A percentile compares a stretch with the other conserved stretches of the same genome.
These are phyloP conservation scores for Coturnix japonica DNA, from an alignment of 2,113 vertebrate genomes.

Conservation along the genomic window DNA sequence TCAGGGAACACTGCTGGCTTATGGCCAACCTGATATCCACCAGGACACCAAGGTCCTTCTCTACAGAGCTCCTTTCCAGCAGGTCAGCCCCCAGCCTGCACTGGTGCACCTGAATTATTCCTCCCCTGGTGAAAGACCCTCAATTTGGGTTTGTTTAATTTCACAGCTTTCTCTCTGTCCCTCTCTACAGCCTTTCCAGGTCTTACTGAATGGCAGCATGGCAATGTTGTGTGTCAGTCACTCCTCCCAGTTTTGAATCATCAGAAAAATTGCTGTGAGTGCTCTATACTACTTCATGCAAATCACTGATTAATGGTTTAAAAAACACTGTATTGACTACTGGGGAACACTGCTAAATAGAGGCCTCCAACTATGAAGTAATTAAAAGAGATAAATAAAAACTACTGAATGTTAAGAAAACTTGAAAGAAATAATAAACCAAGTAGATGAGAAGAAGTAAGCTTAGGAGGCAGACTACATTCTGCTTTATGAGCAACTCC, in stretches of 20 bases:
- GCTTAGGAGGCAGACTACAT: neutral
- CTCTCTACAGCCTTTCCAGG: neutral
- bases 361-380: neutral
- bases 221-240: neutral
- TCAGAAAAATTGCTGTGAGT: neutral
- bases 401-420: neutral
- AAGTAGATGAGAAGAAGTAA: neutral
- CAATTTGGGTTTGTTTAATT: neutral
- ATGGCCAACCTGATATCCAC: neutral
- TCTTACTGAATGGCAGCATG: neutral
- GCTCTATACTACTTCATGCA: neutral
- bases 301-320: neutral
- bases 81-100: neutral
- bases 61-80: neutral
- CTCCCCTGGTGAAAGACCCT: neutral
- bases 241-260: neutral
- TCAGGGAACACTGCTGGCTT: neutral
- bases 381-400: neutral
- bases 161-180: neutral
- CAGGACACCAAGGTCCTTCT: too few species aligned
- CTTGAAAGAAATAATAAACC: neutral
- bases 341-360: neutral
- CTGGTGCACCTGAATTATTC: neutral
- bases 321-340: neutral
- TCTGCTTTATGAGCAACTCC: neutral